These are phyloP conservation scores for Rhadina sibilatrix DNA, from an alignment of 2,113 vertebrate genomes.

Conservation along the genomic window DNA sequence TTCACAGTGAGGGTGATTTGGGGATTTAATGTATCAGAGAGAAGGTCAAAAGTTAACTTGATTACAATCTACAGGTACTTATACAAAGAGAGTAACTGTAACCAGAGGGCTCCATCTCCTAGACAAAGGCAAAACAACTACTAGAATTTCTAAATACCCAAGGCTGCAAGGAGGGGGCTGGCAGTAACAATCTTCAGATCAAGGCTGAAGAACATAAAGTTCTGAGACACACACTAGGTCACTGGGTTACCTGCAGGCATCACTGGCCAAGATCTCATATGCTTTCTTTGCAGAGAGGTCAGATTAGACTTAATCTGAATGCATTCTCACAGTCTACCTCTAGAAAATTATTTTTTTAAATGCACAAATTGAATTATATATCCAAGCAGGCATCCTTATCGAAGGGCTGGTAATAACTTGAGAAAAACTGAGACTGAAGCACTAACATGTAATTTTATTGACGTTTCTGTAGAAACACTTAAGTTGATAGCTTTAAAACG, in stretches of 20 bases:
- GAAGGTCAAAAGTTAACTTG: slow-evolving; percentile 42
- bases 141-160: background rate
- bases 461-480: background rate
- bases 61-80: slow-evolving; percentile 27
- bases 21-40: slow-evolving; percentile 21
- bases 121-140: background rate
- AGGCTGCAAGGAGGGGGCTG: background rate
- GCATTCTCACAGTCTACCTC: background rate
- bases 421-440: background rate
- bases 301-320: background rate
- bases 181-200: background rate
- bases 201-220: background rate
- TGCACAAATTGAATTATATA: background rate
- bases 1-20: background rate
- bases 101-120: background rate
- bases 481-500: background rate
- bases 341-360: background rate
- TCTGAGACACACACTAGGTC: background rate
- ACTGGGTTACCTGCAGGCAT: background rate
- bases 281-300: background rate
- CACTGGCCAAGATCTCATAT: background rate
- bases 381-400: background rate
- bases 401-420: background rate
- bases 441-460: background rate
- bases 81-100: background rate